These are phyloP conservation scores for Danionella dracula DNA, from an alignment of 2,797 vertebrate genomes.

Conservation along the genomic window DNA sequence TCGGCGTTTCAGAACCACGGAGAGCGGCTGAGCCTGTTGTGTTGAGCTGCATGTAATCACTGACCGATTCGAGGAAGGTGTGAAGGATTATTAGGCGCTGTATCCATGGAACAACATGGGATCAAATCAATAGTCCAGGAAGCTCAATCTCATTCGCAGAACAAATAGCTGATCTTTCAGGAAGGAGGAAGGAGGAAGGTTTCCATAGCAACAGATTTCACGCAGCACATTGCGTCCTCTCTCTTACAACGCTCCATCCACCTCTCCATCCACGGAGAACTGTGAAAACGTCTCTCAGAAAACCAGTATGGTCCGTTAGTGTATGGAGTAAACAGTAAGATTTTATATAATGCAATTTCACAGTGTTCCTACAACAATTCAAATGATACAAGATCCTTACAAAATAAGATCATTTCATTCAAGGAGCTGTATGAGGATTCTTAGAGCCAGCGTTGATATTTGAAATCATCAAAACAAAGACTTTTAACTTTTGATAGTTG, in stretches of 20 bases:
- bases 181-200: conserved; percentile 29
- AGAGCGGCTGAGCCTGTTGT: not conserved
- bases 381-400: too few species aligned
- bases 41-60: not conserved
- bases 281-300: not conserved
- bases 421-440: too few species aligned
- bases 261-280: too few species aligned
- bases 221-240: conserved; percentile 21
- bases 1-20: conserved; percentile 29
- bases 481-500: too few species aligned
- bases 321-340: too few species aligned
- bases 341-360: too few species aligned
- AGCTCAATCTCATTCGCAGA: conserved; percentile 47
- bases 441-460: too few species aligned
- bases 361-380: too few species aligned
- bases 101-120: conserved; percentile 15
- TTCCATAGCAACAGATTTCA: conserved; percentile 49
- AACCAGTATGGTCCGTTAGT: too few species aligned
- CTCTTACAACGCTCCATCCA: not conserved
- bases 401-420: too few species aligned
- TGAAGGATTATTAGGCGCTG: not conserved
- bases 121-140: conserved; percentile 40
- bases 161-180: conserved; percentile 21
- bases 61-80: not conserved
- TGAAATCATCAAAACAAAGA: too few species aligned